Conservation (phyloP, 2,888 invertebrate species). For the Alsophila aescularia region DNA sequence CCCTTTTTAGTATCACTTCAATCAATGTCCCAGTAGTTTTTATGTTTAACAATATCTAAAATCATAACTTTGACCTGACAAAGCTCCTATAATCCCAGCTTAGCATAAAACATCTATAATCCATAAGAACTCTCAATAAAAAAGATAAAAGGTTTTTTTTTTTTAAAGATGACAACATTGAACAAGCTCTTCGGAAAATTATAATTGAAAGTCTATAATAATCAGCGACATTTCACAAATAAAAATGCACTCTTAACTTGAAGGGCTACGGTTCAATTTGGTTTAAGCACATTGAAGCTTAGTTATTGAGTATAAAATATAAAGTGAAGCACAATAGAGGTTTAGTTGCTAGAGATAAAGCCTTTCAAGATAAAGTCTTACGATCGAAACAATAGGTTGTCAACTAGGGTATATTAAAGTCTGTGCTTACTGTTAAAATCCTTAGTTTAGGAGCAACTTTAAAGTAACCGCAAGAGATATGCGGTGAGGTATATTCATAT, state of each 20-base stretch:
- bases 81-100: conserved; percentile 16
- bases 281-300: not conserved
- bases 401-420: conserved; percentile 9
- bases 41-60: conserved; percentile 14
- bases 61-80: conserved; percentile 8
- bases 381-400: conserved; percentile 25
- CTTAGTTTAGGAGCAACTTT: not conserved
- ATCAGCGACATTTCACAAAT: not conserved
- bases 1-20: conserved; percentile 7
- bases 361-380: conserved; percentile 42
- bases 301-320: conserved; percentile 47
- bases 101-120: conserved; percentile 18
- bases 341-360: conserved; percentile 44
- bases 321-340: conserved; percentile 51
- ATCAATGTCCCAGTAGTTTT: conserved; percentile 21
- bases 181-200: conserved; percentile 17
- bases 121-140: conserved; percentile 16
- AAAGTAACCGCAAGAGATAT: not conserved
- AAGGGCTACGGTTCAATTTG: not conserved
- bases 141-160: conserved; percentile 3
- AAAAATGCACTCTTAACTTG: not conserved
- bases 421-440: conserved; percentile 6
- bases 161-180: conserved; percentile 18
- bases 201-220: conserved; percentile 20
- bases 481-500: not conserved